Conservation (phyloP, 2,113 vertebrate species). For the Paradoxurus hermaphroditus region DNA sequence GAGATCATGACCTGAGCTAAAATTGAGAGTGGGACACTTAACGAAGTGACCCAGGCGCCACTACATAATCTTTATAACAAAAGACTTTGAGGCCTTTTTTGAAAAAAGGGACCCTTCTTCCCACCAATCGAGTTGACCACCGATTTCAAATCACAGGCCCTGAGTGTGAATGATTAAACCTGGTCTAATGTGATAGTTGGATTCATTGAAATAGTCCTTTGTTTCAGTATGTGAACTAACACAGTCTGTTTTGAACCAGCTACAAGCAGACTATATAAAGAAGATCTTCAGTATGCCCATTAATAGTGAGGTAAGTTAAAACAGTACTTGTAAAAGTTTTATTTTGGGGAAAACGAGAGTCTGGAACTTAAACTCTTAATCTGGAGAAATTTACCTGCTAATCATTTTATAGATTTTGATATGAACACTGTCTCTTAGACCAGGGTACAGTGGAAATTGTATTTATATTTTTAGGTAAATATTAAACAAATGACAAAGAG, state of each 20-base stretch:
- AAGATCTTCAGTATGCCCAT: not conserved
- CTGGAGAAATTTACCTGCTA: not conserved
- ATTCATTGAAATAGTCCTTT: not conserved
- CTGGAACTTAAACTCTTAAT: not conserved
- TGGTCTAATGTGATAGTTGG: not conserved
- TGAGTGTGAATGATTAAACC: not conserved
- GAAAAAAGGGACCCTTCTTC: not conserved
- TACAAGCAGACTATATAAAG: rapidly evolving
- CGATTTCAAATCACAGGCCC: not conserved
- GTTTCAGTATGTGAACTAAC: not conserved
- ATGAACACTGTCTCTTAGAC: not conserved
- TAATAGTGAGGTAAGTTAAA: conserved; percentile 6
- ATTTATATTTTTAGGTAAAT: not conserved
- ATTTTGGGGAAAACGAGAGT: not conserved
- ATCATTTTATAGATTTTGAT: not conserved
- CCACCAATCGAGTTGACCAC: not conserved
- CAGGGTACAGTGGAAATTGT: not conserved
- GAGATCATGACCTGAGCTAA: too few species aligned
- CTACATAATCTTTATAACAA: not conserved
- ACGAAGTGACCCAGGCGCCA: too few species aligned
- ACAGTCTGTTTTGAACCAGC: not conserved
- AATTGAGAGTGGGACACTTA: too few species aligned
- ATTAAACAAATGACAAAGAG: not conserved
- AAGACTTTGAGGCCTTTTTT: not conserved
- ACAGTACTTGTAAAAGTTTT: not conserved